A percentile compares a stretch with the other conserved stretches of the same genome.
These are phyloP conservation scores for Holacanthella duospinosa DNA, from an alignment of 2,888 invertebrate species.

Conservation along the genomic window DNA sequence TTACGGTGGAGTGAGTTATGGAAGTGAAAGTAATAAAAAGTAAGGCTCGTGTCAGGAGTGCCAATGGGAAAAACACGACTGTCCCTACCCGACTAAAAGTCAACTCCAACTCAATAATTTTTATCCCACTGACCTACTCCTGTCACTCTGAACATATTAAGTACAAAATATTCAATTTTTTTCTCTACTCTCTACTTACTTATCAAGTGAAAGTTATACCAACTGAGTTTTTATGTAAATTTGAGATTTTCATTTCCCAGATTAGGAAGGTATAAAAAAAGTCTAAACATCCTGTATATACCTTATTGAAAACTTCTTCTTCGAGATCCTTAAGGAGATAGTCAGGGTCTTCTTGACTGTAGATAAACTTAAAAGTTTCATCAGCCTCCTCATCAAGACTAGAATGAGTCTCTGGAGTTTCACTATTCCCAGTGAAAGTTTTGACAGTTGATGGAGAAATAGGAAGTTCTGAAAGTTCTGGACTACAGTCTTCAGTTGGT, in stretches of 20 bases:
- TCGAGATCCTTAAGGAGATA: slow-evolving; percentile 28
- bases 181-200: not conserved
- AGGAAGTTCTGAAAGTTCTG: not conserved
- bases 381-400: slow-evolving; percentile 1
- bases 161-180: too few species aligned
- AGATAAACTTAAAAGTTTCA: slow-evolving; percentile 26
- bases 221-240: too few species aligned
- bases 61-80: not conserved
- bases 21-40: slow-evolving; percentile 3
- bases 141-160: too few species aligned
- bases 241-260: not conserved
- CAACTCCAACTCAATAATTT: not conserved
- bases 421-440: slow-evolving; percentile 1
- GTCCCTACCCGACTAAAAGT: not conserved
- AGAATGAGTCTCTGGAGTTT: slow-evolving; percentile 8
- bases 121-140: not conserved
- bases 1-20: not conserved
- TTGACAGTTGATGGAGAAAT: not conserved
- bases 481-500: not conserved
- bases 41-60: not conserved
- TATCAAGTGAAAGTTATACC: too few species aligned
- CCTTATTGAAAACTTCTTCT: slow-evolving; percentile 34
- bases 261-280: not conserved
- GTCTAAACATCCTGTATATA: slow-evolving; percentile 8
- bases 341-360: slow-evolving; percentile 18